Evolutionary conservation across 1,140 invertebrate species (phyloP), one percentile per base, ranked within the genome.

Genomic region (Oppia nitens): DNA sequence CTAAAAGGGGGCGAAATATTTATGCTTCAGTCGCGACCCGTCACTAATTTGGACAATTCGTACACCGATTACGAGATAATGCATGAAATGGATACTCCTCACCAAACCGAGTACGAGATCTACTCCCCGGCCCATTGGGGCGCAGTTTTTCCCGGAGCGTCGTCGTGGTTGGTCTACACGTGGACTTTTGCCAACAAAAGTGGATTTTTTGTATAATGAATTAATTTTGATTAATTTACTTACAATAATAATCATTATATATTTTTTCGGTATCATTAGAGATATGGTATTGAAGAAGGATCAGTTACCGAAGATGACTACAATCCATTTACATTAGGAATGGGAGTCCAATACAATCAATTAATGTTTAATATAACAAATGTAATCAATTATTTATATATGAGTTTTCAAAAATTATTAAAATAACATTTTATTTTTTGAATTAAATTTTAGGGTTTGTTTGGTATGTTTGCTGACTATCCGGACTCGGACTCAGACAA

Each of bases 21-120:
- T 50, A 29, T 55, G 17, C 55, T 64, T 27, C 58, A 65, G 58
- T 63, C 62, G 20, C 57, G 64, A n/a, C 64, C 64, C 11, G 57
- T 65, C 0, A 65, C 64, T 12, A 59, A 29, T 28, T 26, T 53
- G 6, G 53, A 59, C 4, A 32, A 48, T 1, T 40, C 23, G 9
- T 60, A 49, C 32, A 64, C 55, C n/a, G 52, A 60, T 45, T 60
- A 45, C 29, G 62, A 65, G 53, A 52, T 65, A 9, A 64, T 60
- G 21, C 60, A 63, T 48, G 59, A 65, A 26, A 49, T 62, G 12
- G 64, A 65, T 47, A 49, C 56, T 17, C 48, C 55, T 11, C 28
- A 48, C 29, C 40, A 23, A 3, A 26, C 53, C 14, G 56, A 59
- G 47, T 28, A 45, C 32, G 64, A 65, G 47, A 62, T 47, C 47